Percentiles rank a stretch among this genome's conserved stretches.
phyloP scores from a whole-genome alignment of 2,797 vertebrate genomes.

The Rhabdomys pumilio region DNA sequence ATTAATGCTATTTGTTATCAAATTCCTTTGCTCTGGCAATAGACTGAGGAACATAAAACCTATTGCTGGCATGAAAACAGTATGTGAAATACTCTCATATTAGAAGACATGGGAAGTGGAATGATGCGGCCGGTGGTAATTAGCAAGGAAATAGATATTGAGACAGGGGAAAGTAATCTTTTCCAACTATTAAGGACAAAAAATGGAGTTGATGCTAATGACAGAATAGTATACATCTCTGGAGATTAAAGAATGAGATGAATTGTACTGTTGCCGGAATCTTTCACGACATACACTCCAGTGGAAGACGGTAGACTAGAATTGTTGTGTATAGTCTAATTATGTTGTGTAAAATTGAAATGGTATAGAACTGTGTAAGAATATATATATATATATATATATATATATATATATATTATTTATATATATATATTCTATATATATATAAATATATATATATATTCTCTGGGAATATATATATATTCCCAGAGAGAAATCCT shows the following conservation, averaged over 20 bases:
- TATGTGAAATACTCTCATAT: neutral
- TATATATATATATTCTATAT: too few relatives aligned
- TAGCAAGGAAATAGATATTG: neutral
- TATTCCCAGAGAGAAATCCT: neutral
- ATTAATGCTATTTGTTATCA: constrained; percentile 27
- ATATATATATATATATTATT: too few relatives aligned
- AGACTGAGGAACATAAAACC: constrained; percentile 29
- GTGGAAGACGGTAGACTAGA: neutral
- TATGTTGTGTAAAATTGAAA: constrained; percentile 34
- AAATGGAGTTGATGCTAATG: neutral
- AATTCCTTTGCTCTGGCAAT: constrained; percentile 37
- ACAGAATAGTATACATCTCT: neutral
- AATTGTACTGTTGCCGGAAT: neutral
- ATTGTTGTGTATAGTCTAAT: neutral
- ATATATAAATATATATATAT: too few relatives aligned
- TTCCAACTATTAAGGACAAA: constrained; percentile 55
- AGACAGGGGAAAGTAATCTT: constrained; percentile 32
- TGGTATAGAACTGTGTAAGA: neutral
- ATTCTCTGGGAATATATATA: too few relatives aligned
- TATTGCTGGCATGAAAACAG: constrained; percentile 4
- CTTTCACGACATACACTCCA: neutral
- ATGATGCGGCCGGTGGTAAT: neutral
- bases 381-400: too few relatives aligned
- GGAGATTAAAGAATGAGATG: constrained; percentile 11
- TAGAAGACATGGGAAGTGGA: constrained; percentile 20